phyloP scores from a whole-genome alignment of 2,797 vertebrate species.

The Anguilla anguilla region DNA sequence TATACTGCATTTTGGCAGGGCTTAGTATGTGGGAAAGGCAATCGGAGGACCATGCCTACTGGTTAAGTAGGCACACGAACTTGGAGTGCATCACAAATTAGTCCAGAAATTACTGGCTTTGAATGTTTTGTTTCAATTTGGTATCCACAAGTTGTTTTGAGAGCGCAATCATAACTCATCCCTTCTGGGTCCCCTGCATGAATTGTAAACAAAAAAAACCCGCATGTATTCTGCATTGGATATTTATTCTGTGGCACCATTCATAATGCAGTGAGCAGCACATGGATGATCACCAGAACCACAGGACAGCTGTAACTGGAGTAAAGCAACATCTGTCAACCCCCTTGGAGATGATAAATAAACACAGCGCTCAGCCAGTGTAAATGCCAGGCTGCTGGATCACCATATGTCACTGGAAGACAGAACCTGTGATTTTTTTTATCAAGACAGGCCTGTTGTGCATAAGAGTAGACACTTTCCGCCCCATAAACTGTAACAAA shows the following conservation, averaged over 20 bases:
- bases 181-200: neutral
- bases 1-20: neutral
- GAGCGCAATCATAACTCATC: neutral
- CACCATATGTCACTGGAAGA: conserved; percentile 10
- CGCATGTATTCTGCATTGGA: neutral
- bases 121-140: neutral
- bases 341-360: neutral
- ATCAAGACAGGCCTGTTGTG: neutral
- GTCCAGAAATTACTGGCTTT: neutral
- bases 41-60: no score
- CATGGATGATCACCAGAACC: conserved; percentile 8
- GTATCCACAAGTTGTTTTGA: neutral
- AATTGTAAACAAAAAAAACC: neutral
- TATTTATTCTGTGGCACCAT: neutral
- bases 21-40: no score
- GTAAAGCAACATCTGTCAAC: conserved; percentile 9
- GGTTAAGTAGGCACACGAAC: no score
- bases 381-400: conserved; percentile 10
- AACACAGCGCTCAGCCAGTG: neutral
- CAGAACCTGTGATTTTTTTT: neutral
- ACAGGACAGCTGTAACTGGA: conserved; percentile 4
- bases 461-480: neutral
- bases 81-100: no score
- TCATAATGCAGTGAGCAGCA: neutral
- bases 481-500: neutral